A percentile compares a stretch with the other conserved stretches of the same genome.
Conservation (phyloP, 2,888 invertebrate genomes). For the Platerodrilus igneus region DNA sequence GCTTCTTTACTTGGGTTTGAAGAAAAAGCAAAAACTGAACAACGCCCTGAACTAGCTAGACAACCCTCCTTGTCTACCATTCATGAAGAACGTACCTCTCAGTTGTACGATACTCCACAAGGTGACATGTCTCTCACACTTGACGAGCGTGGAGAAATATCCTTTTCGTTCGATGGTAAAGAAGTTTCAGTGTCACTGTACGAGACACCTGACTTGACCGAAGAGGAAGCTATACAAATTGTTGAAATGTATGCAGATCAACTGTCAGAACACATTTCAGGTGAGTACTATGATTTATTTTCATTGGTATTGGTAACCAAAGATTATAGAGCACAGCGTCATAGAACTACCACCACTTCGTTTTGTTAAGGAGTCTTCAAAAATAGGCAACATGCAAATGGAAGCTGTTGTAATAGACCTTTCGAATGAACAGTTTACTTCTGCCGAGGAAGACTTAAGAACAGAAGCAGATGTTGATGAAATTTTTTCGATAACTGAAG, state of each 20-base stretch:
- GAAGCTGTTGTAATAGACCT: conserved; percentile 90
- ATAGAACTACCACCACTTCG: conserved; percentile 82
- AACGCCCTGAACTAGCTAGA: conserved; percentile 56
- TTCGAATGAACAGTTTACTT: conserved; percentile 74
- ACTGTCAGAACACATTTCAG: conserved; percentile 78
- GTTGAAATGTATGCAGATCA: conserved; percentile 94
- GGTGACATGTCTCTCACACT: conserved; percentile 62
- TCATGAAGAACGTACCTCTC: conserved; percentile 85
- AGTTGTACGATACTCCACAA: conserved; percentile 79
- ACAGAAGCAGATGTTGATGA: conserved; percentile 87
- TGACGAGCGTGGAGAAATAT: conserved; percentile 80
- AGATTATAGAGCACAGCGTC: conserved; percentile 67
- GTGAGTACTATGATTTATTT: conserved; percentile 39
- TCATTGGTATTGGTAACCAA: conserved; percentile 2
- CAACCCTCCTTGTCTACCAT: conserved; percentile 86
- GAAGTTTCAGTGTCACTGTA: conserved; percentile 88
- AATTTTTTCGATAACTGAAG: conserved; percentile 71
- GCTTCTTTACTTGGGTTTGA: conserved; percentile 85
- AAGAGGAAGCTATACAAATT: conserved; percentile 86
- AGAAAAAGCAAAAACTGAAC: conserved; percentile 58
- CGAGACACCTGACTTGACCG: conserved; percentile 88
- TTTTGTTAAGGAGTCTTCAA: conserved; percentile 85
- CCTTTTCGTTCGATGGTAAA: conserved; percentile 87
- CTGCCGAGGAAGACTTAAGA: conserved; percentile 76
- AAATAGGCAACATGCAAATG: conserved; percentile 81